Percentiles rank a stretch among this genome's conserved stretches.
phyloP scores from a whole-genome alignment of 1,140 invertebrate species.

The Hetaerina americana region DNA sequence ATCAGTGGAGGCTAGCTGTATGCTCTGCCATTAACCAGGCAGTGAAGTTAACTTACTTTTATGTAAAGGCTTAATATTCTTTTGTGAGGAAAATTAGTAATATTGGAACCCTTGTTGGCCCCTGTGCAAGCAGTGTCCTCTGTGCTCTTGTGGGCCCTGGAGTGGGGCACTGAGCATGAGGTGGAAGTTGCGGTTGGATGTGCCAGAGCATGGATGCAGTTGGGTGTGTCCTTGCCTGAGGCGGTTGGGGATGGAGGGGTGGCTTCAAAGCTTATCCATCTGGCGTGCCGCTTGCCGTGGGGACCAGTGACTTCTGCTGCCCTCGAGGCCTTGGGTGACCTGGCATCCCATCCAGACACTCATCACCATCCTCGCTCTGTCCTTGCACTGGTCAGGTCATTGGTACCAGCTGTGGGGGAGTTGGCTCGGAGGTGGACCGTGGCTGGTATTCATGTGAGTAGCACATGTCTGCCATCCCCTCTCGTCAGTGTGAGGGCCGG shows the following conservation, averaged over 20 bases:
- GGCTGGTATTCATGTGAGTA: not conserved
- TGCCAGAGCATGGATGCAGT: slow-evolving; percentile 47
- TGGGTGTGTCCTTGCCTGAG: slow-evolving; percentile 32
- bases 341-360: slow-evolving; percentile 41
- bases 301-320: slow-evolving; percentile 22
- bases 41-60: no score
- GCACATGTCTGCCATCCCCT: no score
- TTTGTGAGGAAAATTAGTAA: no score
- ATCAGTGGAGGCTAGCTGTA: no score
- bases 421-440: not conserved
- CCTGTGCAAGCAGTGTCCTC: not conserved
- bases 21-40: no score
- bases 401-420: not conserved
- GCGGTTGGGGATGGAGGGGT: not conserved
- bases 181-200: slow-evolving; percentile 35
- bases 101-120: no score
- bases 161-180: not conserved
- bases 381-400: slow-evolving; percentile 32
- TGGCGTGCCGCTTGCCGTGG: slow-evolving; percentile 23
- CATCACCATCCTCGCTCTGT: slow-evolving; percentile 36
- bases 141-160: not conserved
- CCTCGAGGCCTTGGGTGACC: slow-evolving; percentile 42
- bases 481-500: no score
- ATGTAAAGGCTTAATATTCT: no score
- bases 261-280: slow-evolving; percentile 17